Evolutionary conservation across 1,140 invertebrate genomes (phyloP).

Genomic region (Calosoma granatense): DNA sequence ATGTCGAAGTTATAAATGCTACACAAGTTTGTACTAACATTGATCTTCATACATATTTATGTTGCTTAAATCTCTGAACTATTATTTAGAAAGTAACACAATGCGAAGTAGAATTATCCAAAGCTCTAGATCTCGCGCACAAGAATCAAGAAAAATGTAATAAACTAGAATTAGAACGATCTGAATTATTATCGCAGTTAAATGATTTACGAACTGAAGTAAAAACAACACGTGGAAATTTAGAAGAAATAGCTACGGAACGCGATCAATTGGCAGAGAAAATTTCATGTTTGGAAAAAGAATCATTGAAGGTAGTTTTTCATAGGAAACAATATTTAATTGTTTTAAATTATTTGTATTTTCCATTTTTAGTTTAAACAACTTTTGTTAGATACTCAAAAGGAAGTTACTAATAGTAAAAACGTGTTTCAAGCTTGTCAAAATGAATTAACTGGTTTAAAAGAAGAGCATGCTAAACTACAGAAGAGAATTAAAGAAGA

Average conservation of each 20-base stretch:
- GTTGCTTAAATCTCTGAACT: conserved; percentile 6
- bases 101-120: conserved; percentile 53
- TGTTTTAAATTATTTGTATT: conserved; percentile 5
- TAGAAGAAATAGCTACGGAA: conserved; percentile 38
- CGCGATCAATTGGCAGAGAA: conserved; percentile 39
- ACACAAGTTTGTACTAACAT: conserved; percentile 13
- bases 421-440: conserved; percentile 43
- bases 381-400: conserved; percentile 25
- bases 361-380: conserved; percentile 27
- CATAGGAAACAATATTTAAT: conserved; percentile 9
- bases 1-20: conserved; percentile 14
- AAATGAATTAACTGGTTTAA: conserved; percentile 40
- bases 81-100: conserved; percentile 45
- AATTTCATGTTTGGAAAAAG: conserved; percentile 39
- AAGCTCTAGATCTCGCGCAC: conserved; percentile 51
- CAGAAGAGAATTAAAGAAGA: conserved; percentile 42
- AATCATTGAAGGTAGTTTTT: conserved; percentile 41
- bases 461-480: conserved; percentile 42
- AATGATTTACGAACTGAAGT: conserved; percentile 38
- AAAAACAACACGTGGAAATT: conserved; percentile 36
- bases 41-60: conserved; percentile 11
- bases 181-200: conserved; percentile 27
- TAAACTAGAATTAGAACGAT: conserved; percentile 25
- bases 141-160: conserved; percentile 53
- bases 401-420: conserved; percentile 39